Percentiles rank a stretch among this genome's conserved stretches.
phyloP scores from a whole-genome alignment of 1,140 invertebrate genomes.

The Drosophila busckii region DNA sequence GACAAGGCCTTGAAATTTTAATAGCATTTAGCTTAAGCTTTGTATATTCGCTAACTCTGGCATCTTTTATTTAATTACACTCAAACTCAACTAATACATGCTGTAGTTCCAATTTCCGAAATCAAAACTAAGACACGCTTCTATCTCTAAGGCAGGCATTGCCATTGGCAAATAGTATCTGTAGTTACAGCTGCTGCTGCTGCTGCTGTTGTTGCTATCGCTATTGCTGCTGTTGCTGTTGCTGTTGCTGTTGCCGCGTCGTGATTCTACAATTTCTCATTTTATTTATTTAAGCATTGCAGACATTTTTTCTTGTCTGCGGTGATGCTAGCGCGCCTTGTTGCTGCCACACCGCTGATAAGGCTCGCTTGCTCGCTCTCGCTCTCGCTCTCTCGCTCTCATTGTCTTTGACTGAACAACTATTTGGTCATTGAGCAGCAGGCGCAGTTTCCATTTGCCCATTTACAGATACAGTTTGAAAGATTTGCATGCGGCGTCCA shows the following conservation, averaged over 20 bases:
- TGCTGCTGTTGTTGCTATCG: slow-evolving; percentile 4
- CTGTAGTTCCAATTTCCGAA: too few relatives aligned
- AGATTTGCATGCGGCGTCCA: slow-evolving; percentile 34
- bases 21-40: too few relatives aligned
- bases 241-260: slow-evolving; percentile 37
- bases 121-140: too few relatives aligned
- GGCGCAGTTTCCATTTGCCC: slow-evolving; percentile 23
- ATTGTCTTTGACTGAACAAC: background rate
- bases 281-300: slow-evolving; percentile 76
- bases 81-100: too few relatives aligned
- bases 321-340: slow-evolving; percentile 14
- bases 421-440: too few relatives aligned
- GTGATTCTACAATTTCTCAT: slow-evolving; percentile 75
- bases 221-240: slow-evolving; percentile 15
- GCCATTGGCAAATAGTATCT: slow-evolving; percentile 13
- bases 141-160: slow-evolving; percentile 21
- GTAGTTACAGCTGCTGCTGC: slow-evolving; percentile 21
- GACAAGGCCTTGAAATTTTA: too few relatives aligned
- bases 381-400: slow-evolving; percentile 1
- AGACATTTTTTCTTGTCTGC: slow-evolving; percentile 61
- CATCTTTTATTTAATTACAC: too few relatives aligned
- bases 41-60: too few relatives aligned
- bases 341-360: slow-evolving; percentile 11
- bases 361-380: slow-evolving; percentile 7
- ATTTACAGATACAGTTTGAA: slow-evolving; percentile 21